phyloP scores from a whole-genome alignment of 2,797 vertebrate species.

The Trichosurus vulpecula region DNA sequence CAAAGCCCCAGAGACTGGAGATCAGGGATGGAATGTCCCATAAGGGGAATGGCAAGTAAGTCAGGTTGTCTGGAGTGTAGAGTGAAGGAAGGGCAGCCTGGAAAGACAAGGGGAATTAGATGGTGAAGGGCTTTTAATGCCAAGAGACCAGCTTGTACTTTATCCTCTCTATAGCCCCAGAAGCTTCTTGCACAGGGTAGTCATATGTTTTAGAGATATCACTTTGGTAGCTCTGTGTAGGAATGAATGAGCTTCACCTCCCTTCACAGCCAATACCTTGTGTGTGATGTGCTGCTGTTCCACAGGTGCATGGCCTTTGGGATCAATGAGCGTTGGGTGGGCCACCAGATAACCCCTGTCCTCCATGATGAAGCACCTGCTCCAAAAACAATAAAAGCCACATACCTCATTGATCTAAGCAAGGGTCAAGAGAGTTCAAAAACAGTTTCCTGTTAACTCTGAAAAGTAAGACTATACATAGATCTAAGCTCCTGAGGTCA shows the following conservation, averaged over 20 bases:
- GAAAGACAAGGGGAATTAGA: background rate
- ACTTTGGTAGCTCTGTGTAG: background rate
- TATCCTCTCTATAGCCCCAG: background rate
- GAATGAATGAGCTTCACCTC: fast-evolving
- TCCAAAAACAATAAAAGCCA: constrained; percentile 18
- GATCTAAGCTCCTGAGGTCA: background rate
- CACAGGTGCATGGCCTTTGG: constrained; percentile 97
- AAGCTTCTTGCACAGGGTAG: background rate
- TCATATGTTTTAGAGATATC: background rate
- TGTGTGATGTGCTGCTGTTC: constrained; percentile 99
- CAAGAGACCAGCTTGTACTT: background rate
- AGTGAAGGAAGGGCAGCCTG: background rate
- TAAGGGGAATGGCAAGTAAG: background rate
- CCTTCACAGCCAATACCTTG: constrained; percentile 87
- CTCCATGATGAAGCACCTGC: constrained; percentile 99
- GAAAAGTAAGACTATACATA: background rate
- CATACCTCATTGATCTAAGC: fast-evolving
- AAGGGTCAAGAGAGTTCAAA: no score
- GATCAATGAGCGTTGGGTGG: constrained; percentile 98
- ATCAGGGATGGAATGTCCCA: background rate
- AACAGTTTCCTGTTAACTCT: background rate
- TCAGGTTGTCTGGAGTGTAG: background rate
- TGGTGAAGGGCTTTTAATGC: background rate
- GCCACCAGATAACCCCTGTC: constrained; percentile 98
- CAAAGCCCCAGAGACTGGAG: background rate